These are phyloP conservation scores for Chalcosyrphus nemorum DNA, from an alignment of 2,888 invertebrate genomes.

Conservation along the genomic window DNA sequence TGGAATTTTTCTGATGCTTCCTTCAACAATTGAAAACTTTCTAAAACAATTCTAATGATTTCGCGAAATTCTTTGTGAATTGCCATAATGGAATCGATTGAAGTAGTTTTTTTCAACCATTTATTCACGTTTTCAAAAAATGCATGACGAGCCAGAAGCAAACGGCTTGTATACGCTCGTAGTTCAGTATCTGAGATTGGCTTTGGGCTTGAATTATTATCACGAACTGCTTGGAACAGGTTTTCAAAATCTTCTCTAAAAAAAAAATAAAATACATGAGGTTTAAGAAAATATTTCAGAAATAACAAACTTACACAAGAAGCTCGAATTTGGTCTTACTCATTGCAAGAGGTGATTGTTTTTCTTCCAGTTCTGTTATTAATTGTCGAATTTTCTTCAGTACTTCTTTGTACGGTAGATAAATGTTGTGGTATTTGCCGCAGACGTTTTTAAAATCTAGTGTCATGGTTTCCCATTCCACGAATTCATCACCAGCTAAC, in stretches of 20 bases:
- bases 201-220: background rate
- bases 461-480: background rate
- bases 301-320: slow-evolving; percentile 30
- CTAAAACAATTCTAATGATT: background rate
- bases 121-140: background rate
- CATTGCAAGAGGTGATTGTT: too few species aligned
- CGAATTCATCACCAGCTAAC: background rate
- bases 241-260: slow-evolving; percentile 24
- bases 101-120: background rate
- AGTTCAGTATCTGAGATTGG: background rate
- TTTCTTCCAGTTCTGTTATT: too few species aligned
- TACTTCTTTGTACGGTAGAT: too few species aligned
- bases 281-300: background rate
- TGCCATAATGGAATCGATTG: background rate
- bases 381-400: slow-evolving; percentile 4
- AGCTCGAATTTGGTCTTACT: background rate
- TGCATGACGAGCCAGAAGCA: background rate
- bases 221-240: background rate
- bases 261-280: background rate
- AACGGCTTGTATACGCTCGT: background rate
- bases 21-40: background rate
- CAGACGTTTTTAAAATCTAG: background rate
- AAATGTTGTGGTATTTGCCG: too few species aligned
- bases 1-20: background rate
- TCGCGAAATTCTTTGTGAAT: background rate